Percentiles rank a stretch among this genome's conserved stretches.
These are phyloP conservation scores for Pimpla rufipes DNA, from an alignment of 2,888 invertebrate species.

Conservation along the genomic window DNA sequence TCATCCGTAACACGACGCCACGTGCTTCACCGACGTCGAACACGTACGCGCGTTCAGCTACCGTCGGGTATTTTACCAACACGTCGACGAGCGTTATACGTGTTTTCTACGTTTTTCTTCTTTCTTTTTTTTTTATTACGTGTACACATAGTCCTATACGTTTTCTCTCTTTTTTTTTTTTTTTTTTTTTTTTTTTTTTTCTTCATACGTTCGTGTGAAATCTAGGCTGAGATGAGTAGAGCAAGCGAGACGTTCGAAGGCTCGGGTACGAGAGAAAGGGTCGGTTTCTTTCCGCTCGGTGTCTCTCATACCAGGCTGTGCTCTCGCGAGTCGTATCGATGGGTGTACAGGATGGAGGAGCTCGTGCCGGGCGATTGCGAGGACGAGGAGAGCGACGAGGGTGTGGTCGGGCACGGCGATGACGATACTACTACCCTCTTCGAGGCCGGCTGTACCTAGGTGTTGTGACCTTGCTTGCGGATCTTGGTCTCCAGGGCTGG, in stretches of 20 bases:
- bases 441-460: conserved; percentile 82
- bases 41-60: conserved; percentile 30
- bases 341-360: conserved; percentile 83
- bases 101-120: conserved; percentile 4
- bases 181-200: conserved; percentile 49
- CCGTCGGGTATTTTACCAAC: conserved; percentile 35
- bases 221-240: conserved; percentile 66
- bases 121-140: conserved; percentile 42
- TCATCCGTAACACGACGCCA: conserved; percentile 57
- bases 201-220: conserved; percentile 64
- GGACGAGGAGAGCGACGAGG: conserved; percentile 81
- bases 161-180: conserved; percentile 28
- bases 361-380: conserved; percentile 82
- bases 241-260: conserved; percentile 21
- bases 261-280: conserved; percentile 15
- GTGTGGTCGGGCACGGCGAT: conserved; percentile 80
- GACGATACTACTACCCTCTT: conserved; percentile 80
- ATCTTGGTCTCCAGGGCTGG: conserved; percentile 86
- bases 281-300: conserved; percentile 32
- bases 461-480: conserved; percentile 81
- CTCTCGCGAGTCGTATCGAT: conserved; percentile 82
- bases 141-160: conserved; percentile 48
- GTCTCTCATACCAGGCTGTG: conserved; percentile 81
- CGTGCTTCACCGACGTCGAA: conserved; percentile 57
- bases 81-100: conserved; percentile 31